Evolutionary conservation across 2,888 invertebrate species (phyloP).

Genomic region (Stegophylla sp.): DNA sequence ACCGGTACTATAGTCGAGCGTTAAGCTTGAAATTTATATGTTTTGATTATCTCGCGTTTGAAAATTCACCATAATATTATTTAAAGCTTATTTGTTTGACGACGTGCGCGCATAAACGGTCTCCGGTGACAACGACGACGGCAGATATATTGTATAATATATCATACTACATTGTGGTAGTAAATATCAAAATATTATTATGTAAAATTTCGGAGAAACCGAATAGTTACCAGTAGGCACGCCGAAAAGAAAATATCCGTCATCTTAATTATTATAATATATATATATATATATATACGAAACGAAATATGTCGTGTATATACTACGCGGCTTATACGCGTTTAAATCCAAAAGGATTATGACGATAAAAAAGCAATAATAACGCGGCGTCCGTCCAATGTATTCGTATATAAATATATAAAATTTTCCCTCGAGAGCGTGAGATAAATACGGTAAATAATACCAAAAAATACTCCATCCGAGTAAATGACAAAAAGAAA

Average conservation of each 20-base stretch:
- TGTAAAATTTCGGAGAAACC: neutral
- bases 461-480: too few species aligned
- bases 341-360: neutral
- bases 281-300: too few species aligned
- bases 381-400: neutral
- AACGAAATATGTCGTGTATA: too few species aligned
- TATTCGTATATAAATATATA: too few species aligned
- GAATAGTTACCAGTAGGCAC: neutral
- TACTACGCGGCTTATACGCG: neutral
- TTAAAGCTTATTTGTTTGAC: conserved; percentile 28
- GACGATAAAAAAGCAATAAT: neutral
- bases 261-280: neutral
- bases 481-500: too few species aligned
- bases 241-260: neutral
- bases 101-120: neutral
- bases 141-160: neutral
- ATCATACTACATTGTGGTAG: too few species aligned
- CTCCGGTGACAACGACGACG: neutral
- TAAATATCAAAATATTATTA: neutral
- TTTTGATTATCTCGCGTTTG: conserved; percentile 15
- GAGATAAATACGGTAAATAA: neutral
- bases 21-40: conserved; percentile 24
- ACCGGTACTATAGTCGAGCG: neutral
- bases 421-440: neutral
- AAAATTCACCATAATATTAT: conserved; percentile 8